Evolutionary conservation across 2,113 vertebrate species (phyloP), one percentile per base, ranked within the genome.

Genomic region (Datnioides undecimradiatus): DNA sequence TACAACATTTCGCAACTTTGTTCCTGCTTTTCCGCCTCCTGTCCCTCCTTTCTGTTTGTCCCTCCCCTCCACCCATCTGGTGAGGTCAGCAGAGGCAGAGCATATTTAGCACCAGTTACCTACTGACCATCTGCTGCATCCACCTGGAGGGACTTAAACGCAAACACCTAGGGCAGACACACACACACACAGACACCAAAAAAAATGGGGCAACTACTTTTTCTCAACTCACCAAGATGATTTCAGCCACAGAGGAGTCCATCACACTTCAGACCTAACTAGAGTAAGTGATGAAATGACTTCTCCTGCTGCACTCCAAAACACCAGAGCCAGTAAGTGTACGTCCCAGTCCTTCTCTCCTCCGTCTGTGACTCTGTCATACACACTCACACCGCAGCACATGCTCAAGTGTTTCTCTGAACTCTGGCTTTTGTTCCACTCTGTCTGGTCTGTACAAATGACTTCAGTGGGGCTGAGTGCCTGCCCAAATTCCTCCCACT

Each of bases 401-500:
- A 93, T 89, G 91, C 90, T 90, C 76, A 52, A 92, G 88, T 91
- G 88, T 89, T 87, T 87, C 83, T 59, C 91, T 92, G 89, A 86
- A 91, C 89, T 80, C 91, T 90, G 89, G 86, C 91, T 93, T 92
- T 94, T 92, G 93, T 94, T 95, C 90, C 90, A 83, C 82, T 89
- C 82, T 86, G 91, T 93, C 91, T 91, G 90, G 84, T 91, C 88
- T 79, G 88, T 79, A 80, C 73, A 81, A 88, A 91, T 94, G 90
- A 94, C 92, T 94, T 93, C 91, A 94, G 91, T 73, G 87, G 77
- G 87, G 83, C 86, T 82, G 87, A 87, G 93, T 65, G 90, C 75
- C 84, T 87, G 87, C 89, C 90, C 83, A 91, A 92, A 93, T 93
- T 93, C 91, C 92, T 93, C 88, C 87, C 83, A 91, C 87, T 91